Conservation (phyloP, 2,797 vertebrate genomes). For the Podargus strigoides region DNA sequence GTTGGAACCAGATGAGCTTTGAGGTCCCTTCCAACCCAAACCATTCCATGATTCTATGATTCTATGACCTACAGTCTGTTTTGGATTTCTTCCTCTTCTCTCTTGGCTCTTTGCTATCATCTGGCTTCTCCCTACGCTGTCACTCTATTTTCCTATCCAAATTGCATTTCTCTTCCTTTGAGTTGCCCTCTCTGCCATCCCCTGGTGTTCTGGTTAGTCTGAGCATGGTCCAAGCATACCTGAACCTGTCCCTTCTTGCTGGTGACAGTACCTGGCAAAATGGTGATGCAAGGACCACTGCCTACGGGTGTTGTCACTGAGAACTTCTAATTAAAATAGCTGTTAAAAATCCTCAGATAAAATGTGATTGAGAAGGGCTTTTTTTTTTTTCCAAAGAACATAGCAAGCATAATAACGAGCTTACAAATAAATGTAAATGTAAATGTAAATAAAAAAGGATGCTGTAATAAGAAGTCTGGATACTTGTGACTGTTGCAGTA, state of each 20-base stretch:
- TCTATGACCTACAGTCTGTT: fast-evolving
- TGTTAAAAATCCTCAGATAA: background rate
- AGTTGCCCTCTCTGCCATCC: background rate
- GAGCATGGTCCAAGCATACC: fast-evolving
- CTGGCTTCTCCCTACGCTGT: fast-evolving
- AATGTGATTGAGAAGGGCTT: background rate
- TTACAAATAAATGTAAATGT: background rate
- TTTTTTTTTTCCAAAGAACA: background rate
- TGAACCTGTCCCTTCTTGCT: background rate
- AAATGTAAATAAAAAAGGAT: background rate
- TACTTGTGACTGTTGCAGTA: background rate
- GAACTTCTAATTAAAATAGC: background rate
- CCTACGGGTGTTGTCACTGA: background rate
- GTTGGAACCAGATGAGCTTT: too few relatives aligned
- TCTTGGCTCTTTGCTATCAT: background rate
- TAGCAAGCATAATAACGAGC: background rate
- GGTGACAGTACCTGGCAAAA: background rate
- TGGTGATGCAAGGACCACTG: background rate
- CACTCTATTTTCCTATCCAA: background rate
- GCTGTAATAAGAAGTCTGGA: background rate
- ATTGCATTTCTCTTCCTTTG: background rate
- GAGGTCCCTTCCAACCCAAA: too few relatives aligned
- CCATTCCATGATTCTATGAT: too few relatives aligned
- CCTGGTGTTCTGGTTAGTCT: fast-evolving
- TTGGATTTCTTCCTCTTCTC: background rate